Percentiles rank a stretch among this genome's conserved stretches.
These are phyloP conservation scores for Pristionchus exspectatus DNA, from an alignment of 2,888 invertebrate species.

Conservation along the genomic window DNA sequence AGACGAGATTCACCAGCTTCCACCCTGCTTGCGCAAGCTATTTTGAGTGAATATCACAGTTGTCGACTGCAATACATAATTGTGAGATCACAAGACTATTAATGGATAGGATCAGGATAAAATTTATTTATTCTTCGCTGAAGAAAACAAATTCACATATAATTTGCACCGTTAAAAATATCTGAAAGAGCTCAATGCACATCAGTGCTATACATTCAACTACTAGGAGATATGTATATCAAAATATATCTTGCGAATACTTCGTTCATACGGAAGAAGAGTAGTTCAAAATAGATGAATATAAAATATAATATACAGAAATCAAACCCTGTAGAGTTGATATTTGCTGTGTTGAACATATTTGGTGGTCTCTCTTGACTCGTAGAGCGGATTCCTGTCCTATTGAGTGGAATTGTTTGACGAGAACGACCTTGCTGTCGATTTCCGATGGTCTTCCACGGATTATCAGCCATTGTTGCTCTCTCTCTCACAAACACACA, in stretches of 20 bases:
- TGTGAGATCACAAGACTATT: not conserved
- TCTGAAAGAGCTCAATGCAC: too few species aligned
- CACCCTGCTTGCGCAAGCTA: not conserved
- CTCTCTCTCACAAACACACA: too few species aligned
- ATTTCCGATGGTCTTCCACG: not conserved
- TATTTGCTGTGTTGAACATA: not conserved
- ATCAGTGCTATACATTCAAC: too few species aligned
- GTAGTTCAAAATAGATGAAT: not conserved
- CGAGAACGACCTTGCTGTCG: too few species aligned
- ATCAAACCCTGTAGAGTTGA: not conserved
- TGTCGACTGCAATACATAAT: not conserved
- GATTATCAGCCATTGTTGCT: not conserved
- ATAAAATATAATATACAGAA: not conserved
- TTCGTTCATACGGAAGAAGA: not conserved
- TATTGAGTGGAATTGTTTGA: too few species aligned
- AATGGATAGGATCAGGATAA: not conserved
- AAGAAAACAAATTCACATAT: too few species aligned
- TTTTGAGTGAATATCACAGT: constrained; percentile 2
- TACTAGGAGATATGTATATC: too few species aligned
- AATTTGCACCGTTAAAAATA: too few species aligned
- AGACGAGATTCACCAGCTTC: not conserved
- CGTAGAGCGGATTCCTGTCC: not conserved
- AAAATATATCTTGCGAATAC: too few species aligned
- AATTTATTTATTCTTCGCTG: too few species aligned
- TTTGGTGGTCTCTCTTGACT: not conserved